A percentile compares a stretch with the other conserved stretches of the same genome.
Evolutionary conservation across 2,797 vertebrate genomes (phyloP).

Genomic region (Hoplostethus mediterraneus): DNA sequence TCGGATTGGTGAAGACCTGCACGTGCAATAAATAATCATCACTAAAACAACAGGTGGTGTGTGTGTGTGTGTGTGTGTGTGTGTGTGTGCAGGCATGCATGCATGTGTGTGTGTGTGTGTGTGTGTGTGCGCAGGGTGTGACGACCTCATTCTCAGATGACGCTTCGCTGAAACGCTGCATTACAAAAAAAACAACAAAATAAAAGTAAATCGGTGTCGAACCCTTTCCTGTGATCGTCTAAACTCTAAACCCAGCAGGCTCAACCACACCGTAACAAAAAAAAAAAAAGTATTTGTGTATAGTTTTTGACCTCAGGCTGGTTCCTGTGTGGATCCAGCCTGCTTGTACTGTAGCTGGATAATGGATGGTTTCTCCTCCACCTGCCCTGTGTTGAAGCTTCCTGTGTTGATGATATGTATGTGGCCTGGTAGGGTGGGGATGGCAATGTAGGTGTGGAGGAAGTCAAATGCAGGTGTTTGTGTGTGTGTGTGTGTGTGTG

Average conservation of each 20-base stretch:
- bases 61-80: neutral
- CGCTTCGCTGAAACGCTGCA: conserved; percentile 1
- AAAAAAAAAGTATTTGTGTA: conserved; percentile 57
- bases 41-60: conserved; percentile 36
- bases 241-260: conserved; percentile 12
- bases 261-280: conserved; percentile 43
- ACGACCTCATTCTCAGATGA: conserved; percentile 63
- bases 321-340: conserved; percentile 56
- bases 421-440: conserved; percentile 65
- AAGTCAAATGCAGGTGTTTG: conserved; percentile 77
- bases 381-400: conserved; percentile 68
- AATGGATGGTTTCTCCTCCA: conserved; percentile 76
- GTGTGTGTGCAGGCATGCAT: conserved; percentile 27
- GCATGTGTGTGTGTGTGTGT: neutral
- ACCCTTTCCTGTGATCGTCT: too few relatives aligned
- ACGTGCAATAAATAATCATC: conserved; percentile 17
- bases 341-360: conserved; percentile 52
- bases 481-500: conserved; percentile 26
- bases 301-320: conserved; percentile 43
- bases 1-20: conserved; percentile 7
- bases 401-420: conserved; percentile 81
- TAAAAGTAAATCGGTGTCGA: too few relatives aligned
- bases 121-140: conserved; percentile 51
- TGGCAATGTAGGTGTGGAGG: conserved; percentile 78
- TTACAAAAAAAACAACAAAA: too few relatives aligned